phyloP scores from a whole-genome alignment of 2,888 invertebrate genomes.

The Polylopha cassiicola region DNA sequence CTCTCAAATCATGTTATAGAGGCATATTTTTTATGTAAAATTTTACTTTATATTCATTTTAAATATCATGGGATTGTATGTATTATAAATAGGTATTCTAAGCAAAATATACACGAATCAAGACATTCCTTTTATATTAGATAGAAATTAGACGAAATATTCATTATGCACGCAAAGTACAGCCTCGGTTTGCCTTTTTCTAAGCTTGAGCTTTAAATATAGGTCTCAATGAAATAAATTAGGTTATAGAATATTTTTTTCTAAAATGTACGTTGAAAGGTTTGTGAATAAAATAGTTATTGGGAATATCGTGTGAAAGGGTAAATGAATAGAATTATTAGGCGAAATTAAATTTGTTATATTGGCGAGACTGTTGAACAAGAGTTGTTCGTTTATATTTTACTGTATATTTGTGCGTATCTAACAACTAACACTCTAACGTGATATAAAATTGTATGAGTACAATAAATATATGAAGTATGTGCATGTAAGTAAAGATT shows the following conservation, averaged over 20 bases:
- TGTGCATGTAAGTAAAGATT: no score
- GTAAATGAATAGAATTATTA: slow-evolving; percentile 24
- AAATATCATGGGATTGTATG: slow-evolving; percentile 1
- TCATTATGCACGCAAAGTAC: slow-evolving; percentile 24
- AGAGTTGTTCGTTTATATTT: slow-evolving; percentile 1
- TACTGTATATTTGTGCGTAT: slow-evolving; percentile 6
- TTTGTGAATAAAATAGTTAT: slow-evolving; percentile 30
- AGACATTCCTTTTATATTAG: slow-evolving; percentile 45
- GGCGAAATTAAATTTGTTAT: slow-evolving; percentile 23
- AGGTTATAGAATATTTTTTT: slow-evolving; percentile 27
- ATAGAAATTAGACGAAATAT: slow-evolving; percentile 9
- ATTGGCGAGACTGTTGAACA: slow-evolving; percentile 16
- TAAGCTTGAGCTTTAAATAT: slow-evolving; percentile 40
- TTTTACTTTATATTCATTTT: slow-evolving; percentile 9
- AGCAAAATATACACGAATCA: slow-evolving; percentile 35
- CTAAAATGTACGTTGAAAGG: slow-evolving; percentile 24
- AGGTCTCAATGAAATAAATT: slow-evolving; percentile 39
- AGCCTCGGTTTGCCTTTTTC: slow-evolving; percentile 35
- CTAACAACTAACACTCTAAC: no score
- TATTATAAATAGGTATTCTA: slow-evolving; percentile 18
- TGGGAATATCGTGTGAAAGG: slow-evolving; percentile 24
- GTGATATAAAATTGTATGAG: slow-evolving; percentile 10
- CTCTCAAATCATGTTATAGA: no score
- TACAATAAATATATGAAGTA: no score
- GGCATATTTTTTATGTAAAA: no score